These are phyloP conservation scores for Petrophora chlorosata DNA, from an alignment of 2,888 invertebrate species.

Conservation along the genomic window DNA sequence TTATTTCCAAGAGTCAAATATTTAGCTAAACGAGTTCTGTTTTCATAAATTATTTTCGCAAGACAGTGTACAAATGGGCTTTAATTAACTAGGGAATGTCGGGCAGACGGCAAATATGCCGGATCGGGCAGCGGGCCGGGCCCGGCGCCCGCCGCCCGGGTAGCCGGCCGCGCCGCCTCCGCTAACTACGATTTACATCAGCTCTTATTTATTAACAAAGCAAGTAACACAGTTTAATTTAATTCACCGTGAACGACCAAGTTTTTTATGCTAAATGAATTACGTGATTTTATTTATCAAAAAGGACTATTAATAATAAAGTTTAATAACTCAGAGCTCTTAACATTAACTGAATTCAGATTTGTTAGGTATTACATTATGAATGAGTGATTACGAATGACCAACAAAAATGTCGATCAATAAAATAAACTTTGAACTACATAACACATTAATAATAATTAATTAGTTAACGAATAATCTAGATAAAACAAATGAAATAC, in stretches of 20 bases:
- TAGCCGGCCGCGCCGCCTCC: constrained; percentile 47
- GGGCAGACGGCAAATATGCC: constrained; percentile 75
- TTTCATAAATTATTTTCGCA: constrained; percentile 75
- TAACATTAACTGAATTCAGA: too few relatives aligned
- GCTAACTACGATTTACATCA: constrained; percentile 73
- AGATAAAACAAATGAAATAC: too few relatives aligned
- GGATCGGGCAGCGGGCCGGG: constrained; percentile 50
- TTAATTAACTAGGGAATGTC: constrained; percentile 81
- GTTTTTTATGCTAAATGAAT: constrained; percentile 38
- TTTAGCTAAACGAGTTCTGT: constrained; percentile 62
- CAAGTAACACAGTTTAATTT: constrained; percentile 56
- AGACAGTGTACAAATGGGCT: constrained; percentile 80
- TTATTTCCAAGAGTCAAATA: constrained; percentile 55
- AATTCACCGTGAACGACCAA: constrained; percentile 50
- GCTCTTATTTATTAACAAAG: constrained; percentile 63
- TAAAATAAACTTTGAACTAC: too few relatives aligned
- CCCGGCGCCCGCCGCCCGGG: constrained; percentile 38
- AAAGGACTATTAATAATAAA: constrained; percentile 2
- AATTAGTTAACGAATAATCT: too few relatives aligned
- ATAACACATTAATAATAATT: too few relatives aligned
- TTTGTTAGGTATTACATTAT: too few relatives aligned
- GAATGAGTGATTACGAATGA: too few relatives aligned
- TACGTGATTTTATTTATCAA: constrained; percentile 19
- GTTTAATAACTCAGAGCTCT: neutral
- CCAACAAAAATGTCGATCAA: too few relatives aligned